phyloP scores from a whole-genome alignment of 2,113 vertebrate species.

The Hydrolagus affinis region DNA sequence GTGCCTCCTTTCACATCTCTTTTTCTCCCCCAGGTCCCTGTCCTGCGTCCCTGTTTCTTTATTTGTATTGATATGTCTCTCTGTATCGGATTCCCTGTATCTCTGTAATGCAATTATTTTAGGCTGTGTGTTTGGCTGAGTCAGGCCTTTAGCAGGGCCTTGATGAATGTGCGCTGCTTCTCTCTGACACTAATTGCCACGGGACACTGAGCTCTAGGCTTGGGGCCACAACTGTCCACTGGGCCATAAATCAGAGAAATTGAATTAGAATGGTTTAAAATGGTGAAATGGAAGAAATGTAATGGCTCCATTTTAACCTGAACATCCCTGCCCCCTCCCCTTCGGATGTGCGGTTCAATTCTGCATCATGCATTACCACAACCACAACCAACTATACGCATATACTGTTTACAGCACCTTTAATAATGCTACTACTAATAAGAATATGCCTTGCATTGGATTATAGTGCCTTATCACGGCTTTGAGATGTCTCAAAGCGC shows the following conservation, averaged over 20 bases:
- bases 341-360: neutral
- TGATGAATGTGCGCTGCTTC: slow-evolving; percentile 6
- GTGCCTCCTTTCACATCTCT: neutral
- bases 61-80: neutral
- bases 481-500: too few species aligned
- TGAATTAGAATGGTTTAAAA: slow-evolving; percentile 27
- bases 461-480: too few species aligned
- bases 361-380: neutral
- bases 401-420: too few species aligned
- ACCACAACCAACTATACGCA: too few species aligned
- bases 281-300: neutral
- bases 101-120: slow-evolving; percentile 17
- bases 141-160: neutral
- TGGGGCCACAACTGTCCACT: neutral
- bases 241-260: slow-evolving; percentile 27
- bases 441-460: too few species aligned
- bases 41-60: too few species aligned
- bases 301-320: neutral
- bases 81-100: neutral
- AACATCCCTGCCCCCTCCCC: neutral
- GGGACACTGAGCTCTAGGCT: neutral
- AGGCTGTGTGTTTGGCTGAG: slow-evolving; percentile 13
- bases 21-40: neutral
- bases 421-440: too few species aligned
- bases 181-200: slow-evolving; percentile 21